phyloP scores from a whole-genome alignment of 2,113 vertebrate genomes.

The Eupsittula cactorum region DNA sequence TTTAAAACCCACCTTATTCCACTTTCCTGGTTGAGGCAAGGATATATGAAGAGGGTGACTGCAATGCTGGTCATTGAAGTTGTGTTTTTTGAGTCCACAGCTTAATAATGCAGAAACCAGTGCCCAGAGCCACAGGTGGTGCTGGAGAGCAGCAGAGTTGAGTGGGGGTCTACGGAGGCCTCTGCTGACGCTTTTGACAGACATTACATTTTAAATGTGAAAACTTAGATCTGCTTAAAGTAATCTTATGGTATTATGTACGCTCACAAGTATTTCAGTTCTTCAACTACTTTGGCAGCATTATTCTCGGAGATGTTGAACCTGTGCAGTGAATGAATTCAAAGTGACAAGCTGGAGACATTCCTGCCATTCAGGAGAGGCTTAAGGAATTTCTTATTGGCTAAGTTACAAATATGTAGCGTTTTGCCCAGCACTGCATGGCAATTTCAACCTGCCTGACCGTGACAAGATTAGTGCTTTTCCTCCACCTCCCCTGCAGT shows the following conservation, averaged over 20 bases:
- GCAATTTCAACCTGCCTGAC: conserved; percentile 81
- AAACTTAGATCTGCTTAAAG: conserved; percentile 44
- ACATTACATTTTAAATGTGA: conserved; percentile 16
- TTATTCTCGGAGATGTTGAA: conserved; percentile 78
- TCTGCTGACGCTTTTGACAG: background rate
- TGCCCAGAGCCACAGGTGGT: background rate
- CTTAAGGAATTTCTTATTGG: conserved; percentile 93
- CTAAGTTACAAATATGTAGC: conserved; percentile 87
- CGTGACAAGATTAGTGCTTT: conserved; percentile 85
- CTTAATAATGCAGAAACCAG: background rate
- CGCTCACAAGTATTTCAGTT: conserved; percentile 22
- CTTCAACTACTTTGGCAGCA: conserved; percentile 53
- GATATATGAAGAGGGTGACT: background rate
- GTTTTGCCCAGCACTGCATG: conserved; percentile 83
- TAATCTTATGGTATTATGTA: conserved; percentile 36
- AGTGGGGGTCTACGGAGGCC: background rate
- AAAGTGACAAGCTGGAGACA: conserved; percentile 83
- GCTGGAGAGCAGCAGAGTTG: background rate
- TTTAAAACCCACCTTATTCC: background rate
- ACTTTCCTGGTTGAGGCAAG: background rate
- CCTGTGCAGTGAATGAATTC: conserved; percentile 76
- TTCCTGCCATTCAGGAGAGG: conserved; percentile 83
- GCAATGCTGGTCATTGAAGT: background rate
- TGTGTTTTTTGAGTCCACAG: background rate
- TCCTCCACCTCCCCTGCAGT: conserved; percentile 30